Evolutionary conservation across 1,140 invertebrate genomes (phyloP).

Genomic region (Bombus affinis): DNA sequence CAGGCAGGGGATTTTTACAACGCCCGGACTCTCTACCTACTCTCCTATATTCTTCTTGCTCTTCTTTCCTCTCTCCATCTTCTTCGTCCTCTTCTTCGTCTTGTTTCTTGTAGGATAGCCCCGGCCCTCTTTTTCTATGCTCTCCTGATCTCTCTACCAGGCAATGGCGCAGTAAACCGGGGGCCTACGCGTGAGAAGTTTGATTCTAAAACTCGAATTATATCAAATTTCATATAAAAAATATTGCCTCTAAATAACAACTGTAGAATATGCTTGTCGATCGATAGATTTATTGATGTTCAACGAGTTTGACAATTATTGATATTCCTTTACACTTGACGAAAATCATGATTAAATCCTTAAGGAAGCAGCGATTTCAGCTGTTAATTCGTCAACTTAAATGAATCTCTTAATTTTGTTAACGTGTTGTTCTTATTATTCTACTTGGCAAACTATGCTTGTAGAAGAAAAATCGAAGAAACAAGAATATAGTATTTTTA

Average conservation of each 20-base stretch:
- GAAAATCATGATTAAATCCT: no score
- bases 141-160: slow-evolving; percentile 64
- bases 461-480: neutral
- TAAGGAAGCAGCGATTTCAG: neutral
- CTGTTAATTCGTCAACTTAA: neutral
- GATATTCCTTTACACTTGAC: neutral
- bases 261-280: neutral
- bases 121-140: slow-evolving; percentile 62
- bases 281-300: neutral
- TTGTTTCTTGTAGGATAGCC: slow-evolving; percentile 62
- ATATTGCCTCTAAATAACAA: neutral
- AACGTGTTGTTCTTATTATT: neutral
- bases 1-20: slow-evolving; percentile 73
- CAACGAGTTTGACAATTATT: neutral
- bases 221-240: neutral
- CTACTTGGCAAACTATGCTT: neutral
- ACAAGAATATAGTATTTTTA: neutral
- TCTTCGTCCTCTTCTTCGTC: slow-evolving; percentile 59
- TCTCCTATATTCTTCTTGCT: slow-evolving; percentile 58
- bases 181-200: slow-evolving; percentile 51
- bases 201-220: neutral
- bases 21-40: slow-evolving; percentile 68
- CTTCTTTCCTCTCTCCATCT: slow-evolving; percentile 50
- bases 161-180: slow-evolving; percentile 66
- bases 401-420: neutral